Conservation (phyloP, 1,140 invertebrate species). For the Apis florea region DNA sequence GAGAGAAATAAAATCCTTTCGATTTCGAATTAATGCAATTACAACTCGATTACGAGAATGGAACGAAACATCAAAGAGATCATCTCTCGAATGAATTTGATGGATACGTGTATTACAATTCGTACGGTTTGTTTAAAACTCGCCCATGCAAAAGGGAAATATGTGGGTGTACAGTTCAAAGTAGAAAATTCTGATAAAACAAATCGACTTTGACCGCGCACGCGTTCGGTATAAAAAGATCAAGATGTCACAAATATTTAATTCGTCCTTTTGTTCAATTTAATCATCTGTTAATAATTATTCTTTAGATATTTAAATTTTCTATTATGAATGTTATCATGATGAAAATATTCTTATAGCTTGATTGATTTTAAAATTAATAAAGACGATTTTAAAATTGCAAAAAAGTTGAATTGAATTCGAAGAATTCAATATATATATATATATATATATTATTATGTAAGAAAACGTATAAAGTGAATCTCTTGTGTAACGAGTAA, state of each 20-base stretch:
- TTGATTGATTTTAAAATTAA: no score
- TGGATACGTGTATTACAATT: background rate
- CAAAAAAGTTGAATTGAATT: no score
- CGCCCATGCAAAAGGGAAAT: background rate
- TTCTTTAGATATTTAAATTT: no score
- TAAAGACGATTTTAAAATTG: no score
- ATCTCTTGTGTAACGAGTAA: background rate
- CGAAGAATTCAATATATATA: no score
- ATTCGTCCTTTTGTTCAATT: background rate
- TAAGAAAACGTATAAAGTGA: background rate
- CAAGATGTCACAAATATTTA: conserved; percentile 15
- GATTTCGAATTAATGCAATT: no score
- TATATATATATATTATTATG: background rate
- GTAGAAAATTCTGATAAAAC: background rate
- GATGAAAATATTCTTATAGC: no score
- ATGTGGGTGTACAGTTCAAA: background rate
- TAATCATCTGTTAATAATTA: no score
- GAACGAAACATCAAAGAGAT: background rate
- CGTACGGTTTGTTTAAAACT: background rate
- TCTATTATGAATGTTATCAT: no score
- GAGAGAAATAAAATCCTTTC: no score
- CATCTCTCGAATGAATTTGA: background rate
- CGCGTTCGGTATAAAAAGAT: conserved; percentile 22
- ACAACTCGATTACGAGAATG: background rate
- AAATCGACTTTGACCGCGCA: background rate